A percentile compares a stretch with the other conserved stretches of the same genome.
Conservation (phyloP, 2,888 invertebrate species). For the Plebejus argus region DNA sequence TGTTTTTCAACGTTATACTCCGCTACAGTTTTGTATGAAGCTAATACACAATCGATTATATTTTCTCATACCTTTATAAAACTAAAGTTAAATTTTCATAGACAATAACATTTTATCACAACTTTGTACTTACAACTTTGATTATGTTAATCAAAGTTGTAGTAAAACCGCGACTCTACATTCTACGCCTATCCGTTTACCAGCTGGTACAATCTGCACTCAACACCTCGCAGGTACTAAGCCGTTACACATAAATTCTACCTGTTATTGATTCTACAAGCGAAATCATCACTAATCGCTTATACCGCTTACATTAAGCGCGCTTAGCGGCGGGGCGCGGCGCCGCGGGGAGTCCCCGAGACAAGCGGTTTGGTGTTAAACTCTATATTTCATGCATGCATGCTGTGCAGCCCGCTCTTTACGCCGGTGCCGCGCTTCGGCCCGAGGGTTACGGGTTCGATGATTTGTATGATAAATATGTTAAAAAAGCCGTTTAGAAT, state of each 20-base stretch:
- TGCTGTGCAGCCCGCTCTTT: constrained; percentile 65
- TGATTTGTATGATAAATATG: constrained; percentile 31
- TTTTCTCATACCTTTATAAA: not conserved
- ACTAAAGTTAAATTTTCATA: not conserved
- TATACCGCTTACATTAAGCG: constrained; percentile 32
- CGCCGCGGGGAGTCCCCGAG: constrained; percentile 57
- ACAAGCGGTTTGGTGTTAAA: constrained; percentile 76
- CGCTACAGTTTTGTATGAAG: not conserved
- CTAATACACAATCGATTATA: not conserved
- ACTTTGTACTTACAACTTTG: too few species aligned
- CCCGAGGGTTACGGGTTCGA: constrained; percentile 24
- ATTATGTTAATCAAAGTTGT: too few species aligned
- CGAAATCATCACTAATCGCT: constrained; percentile 28
- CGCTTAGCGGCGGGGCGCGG: constrained; percentile 35
- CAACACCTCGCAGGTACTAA: constrained; percentile 18
- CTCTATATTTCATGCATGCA: constrained; percentile 71
- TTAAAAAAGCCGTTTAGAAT: not conserved
- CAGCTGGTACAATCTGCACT: not conserved
- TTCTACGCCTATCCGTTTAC: not conserved
- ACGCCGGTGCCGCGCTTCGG: constrained; percentile 52
- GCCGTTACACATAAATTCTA: constrained; percentile 11
- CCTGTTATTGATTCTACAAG: constrained; percentile 28
- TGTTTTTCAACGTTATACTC: not conserved
- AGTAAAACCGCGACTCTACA: not conserved
- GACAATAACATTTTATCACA: too few species aligned